Percentiles rank a stretch among this genome's conserved stretches.
Conservation (phyloP, 35 echinoderm and acorn worm species). For the Apostichopus japonicus region DNA sequence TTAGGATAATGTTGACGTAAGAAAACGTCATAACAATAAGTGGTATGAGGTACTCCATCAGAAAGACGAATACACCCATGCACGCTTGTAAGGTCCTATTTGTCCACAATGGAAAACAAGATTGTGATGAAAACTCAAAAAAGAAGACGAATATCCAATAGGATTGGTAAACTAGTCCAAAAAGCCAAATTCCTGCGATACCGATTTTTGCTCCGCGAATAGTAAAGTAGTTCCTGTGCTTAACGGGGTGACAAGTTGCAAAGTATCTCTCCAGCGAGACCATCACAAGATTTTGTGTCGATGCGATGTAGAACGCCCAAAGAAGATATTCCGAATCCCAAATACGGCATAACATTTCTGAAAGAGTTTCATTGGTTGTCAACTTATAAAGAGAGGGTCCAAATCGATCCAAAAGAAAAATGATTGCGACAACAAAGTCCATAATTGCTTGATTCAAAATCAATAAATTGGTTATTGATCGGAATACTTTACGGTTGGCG, state of each 20-base stretch:
- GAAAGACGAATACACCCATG: constrained; percentile 69
- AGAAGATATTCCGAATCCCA: constrained; percentile 76
- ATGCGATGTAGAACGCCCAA: constrained; percentile 82
- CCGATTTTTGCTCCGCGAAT: constrained; percentile 44
- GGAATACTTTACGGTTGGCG: constrained; percentile 66
- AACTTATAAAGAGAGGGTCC: constrained; percentile 32
- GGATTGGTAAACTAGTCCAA: constrained; percentile 67
- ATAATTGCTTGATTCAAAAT: constrained; percentile 91
- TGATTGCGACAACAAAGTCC: constrained; percentile 74
- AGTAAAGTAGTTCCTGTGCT: constrained; percentile 76
- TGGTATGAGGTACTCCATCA: constrained; percentile 79
- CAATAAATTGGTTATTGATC: constrained; percentile 77
- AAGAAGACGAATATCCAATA: constrained; percentile 68
- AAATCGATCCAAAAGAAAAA: constrained; percentile 72
- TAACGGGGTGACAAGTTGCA: constrained; percentile 74
- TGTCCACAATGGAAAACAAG: constrained; percentile 56
- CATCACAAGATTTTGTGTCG: constrained; percentile 79
- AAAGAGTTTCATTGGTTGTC: constrained; percentile 7
- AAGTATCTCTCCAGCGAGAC: constrained; percentile 79
- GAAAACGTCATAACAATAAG: constrained; percentile 78
- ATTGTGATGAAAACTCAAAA: neutral
- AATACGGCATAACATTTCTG: constrained; percentile 69
- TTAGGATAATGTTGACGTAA: constrained; percentile 76
- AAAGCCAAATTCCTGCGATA: constrained; percentile 67
- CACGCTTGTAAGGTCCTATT: constrained; percentile 56